Percentiles rank a stretch among this genome's conserved stretches.
Evolutionary conservation across 2,888 invertebrate genomes (phyloP).

Genomic region (Euproctis similis): DNA sequence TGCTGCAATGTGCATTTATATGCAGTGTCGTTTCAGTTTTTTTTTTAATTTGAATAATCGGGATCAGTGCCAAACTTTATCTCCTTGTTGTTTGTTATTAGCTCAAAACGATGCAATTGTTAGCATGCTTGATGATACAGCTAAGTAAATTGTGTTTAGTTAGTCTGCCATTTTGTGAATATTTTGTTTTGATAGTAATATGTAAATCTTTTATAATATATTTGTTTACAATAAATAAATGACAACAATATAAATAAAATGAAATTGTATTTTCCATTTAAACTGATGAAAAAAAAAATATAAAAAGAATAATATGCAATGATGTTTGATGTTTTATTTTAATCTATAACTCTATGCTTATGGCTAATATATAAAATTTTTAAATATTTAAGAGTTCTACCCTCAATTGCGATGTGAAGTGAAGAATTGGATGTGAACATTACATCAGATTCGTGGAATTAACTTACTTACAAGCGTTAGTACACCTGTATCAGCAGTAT

Average conservation of each 20-base stretch:
- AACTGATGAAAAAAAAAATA: conserved; percentile 75
- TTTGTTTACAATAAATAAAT: conserved; percentile 76
- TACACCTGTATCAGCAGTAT: too few species aligned
- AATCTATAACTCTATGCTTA: not conserved
- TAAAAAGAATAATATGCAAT: conserved; percentile 76
- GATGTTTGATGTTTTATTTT: conserved; percentile 66
- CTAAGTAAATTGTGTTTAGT: conserved; percentile 74
- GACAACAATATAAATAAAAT: conserved; percentile 76
- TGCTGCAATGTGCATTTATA: conserved; percentile 73
- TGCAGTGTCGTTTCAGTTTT: too few species aligned
- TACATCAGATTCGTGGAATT: too few species aligned
- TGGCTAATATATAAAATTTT: too few species aligned
- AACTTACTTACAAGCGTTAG: too few species aligned
- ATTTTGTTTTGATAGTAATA: conserved; percentile 77
- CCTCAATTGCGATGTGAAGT: too few species aligned
- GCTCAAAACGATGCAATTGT: conserved; percentile 75
- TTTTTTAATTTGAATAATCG: conserved; percentile 62
- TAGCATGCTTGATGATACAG: conserved; percentile 71
- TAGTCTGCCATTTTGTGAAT: conserved; percentile 77
- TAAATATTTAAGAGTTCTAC: too few species aligned
- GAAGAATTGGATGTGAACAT: too few species aligned
- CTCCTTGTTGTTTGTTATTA: conserved; percentile 71
- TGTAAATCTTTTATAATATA: conserved; percentile 77
- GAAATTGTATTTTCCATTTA: conserved; percentile 76
- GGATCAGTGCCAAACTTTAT: conserved; percentile 76